Percentiles rank a stretch among this genome's conserved stretches.
Conservation (phyloP, 2,797 vertebrate species). For the Gorsachius magnificus region DNA sequence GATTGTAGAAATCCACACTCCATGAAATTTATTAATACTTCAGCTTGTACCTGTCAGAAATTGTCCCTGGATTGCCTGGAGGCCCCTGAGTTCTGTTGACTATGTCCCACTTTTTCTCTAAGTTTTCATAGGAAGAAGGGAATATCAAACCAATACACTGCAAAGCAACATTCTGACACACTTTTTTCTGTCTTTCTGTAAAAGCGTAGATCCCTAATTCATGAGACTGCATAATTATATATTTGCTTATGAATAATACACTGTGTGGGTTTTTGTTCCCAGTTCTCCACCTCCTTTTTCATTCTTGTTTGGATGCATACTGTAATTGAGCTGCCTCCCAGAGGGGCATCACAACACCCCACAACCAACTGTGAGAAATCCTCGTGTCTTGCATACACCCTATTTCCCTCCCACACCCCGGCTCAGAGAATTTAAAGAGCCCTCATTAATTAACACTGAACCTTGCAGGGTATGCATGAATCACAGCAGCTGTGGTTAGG, state of each 20-base stretch:
- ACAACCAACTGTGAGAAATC: slow-evolving; percentile 51
- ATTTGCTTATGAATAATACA: slow-evolving; percentile 51
- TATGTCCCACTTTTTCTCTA: background rate
- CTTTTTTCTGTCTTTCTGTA: slow-evolving; percentile 23
- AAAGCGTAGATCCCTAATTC: slow-evolving; percentile 37
- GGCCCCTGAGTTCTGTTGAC: background rate
- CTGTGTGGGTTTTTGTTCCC: slow-evolving; percentile 32
- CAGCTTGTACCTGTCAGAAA: background rate
- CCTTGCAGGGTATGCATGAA: slow-evolving; percentile 59
- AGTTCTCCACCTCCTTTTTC: slow-evolving; percentile 17
- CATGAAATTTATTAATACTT: slow-evolving; percentile 34
- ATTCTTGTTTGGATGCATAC: slow-evolving; percentile 21
- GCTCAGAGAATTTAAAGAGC: slow-evolving; percentile 69
- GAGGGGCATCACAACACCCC: slow-evolving; percentile 16
- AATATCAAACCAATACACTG: background rate
- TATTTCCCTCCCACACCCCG: background rate
- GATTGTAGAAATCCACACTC: background rate
- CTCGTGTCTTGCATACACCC: slow-evolving; percentile 3
- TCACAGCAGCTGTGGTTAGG: slow-evolving; percentile 58
- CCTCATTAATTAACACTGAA: slow-evolving; percentile 75
- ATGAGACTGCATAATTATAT: slow-evolving; percentile 60
- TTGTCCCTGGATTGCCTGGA: background rate
- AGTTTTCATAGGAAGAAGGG: background rate
- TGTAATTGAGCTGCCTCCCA: slow-evolving; percentile 32
- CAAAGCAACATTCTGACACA: background rate